A percentile compares a stretch with the other conserved stretches of the same genome.
Conservation (phyloP, 2,113 vertebrate species). For the Psittacara wagleri region DNA sequence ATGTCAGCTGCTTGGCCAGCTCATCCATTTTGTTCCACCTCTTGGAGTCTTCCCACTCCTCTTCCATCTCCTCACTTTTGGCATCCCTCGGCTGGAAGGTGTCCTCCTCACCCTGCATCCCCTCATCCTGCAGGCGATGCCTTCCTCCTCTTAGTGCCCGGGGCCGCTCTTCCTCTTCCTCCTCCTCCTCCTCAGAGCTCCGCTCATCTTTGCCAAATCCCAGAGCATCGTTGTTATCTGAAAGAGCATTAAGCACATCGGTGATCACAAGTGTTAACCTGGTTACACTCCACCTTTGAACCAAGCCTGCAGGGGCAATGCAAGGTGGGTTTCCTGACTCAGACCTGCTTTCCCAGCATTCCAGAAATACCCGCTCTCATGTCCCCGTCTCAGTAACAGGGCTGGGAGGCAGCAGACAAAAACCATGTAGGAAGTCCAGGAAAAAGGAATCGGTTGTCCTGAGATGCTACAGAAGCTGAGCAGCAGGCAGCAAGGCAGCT, state of each 20-base stretch:
- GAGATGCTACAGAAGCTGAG: neutral
- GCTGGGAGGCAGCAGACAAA: neutral
- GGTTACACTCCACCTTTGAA: neutral
- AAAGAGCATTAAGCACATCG: conserved; percentile 14
- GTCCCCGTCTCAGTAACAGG: neutral
- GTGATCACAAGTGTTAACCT: neutral
- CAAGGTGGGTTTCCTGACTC: neutral
- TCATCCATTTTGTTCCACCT: conserved; percentile 81
- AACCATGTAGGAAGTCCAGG: neutral
- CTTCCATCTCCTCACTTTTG: conserved; percentile 44
- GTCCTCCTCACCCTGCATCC: neutral
- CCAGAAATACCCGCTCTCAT: neutral
- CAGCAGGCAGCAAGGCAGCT: neutral
- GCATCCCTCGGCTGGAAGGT: conserved; percentile 1
- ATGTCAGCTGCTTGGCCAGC: conserved; percentile 74
- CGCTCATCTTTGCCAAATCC: conserved; percentile 48
- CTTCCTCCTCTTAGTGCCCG: conserved; percentile 32
- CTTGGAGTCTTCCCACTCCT: conserved; percentile 71
- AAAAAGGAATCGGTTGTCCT: neutral
- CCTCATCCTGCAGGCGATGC: conserved; percentile 35
- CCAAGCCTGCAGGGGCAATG: neutral
- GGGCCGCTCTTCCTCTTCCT: conserved; percentile 53
- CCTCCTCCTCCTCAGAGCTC: conserved; percentile 43
- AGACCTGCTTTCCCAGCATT: neutral
- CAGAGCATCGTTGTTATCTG: conserved; percentile 45